Percentiles rank a stretch among this genome's conserved stretches.
Evolutionary conservation across 2,888 invertebrate genomes (phyloP).

Genomic region (Liodrosophila aerea): DNA sequence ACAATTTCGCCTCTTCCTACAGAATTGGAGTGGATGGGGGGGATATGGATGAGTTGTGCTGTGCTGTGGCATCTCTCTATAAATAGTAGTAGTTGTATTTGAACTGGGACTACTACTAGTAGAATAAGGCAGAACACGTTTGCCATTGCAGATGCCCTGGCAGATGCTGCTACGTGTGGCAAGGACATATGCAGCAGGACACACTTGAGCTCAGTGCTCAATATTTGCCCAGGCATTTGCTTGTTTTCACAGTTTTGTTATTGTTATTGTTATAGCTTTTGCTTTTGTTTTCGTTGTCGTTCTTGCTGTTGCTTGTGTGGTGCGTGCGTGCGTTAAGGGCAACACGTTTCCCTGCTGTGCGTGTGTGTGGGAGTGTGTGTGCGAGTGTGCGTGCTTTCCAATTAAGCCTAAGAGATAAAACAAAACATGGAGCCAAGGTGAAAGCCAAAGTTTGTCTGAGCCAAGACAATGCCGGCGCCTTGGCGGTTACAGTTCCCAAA

Average conservation of each 20-base stretch:
- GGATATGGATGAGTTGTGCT: constrained; percentile 7
- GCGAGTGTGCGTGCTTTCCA: constrained; percentile 65
- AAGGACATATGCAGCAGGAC: constrained; percentile 4
- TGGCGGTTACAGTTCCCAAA: constrained; percentile 14
- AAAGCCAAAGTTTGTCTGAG: constrained; percentile 56
- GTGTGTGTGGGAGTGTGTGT: constrained; percentile 9
- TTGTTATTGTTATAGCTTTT: constrained; percentile 20
- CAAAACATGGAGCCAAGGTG: constrained; percentile 60
- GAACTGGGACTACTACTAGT: neutral
- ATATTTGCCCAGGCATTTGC: constrained; percentile 36
- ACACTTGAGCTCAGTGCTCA: constrained; percentile 28
- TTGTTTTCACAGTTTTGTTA: constrained; percentile 2
- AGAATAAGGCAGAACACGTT: constrained; percentile 4
- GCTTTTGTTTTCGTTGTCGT: constrained; percentile 28
- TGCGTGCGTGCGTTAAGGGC: constrained; percentile 53
- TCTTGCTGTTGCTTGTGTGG: constrained; percentile 21
- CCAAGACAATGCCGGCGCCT: constrained; percentile 47
- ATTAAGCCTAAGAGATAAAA: constrained; percentile 66
- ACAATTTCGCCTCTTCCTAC: no score
- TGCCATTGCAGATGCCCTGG: neutral
- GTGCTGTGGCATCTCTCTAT: neutral
- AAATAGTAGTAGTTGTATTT: constrained; percentile 17
- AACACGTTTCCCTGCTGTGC: constrained; percentile 48
- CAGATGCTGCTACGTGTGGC: constrained; percentile 17
- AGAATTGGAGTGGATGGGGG: constrained; percentile 24